phyloP scores from a whole-genome alignment of 1,140 invertebrate genomes.

The Oreohelix idahoensis region DNA sequence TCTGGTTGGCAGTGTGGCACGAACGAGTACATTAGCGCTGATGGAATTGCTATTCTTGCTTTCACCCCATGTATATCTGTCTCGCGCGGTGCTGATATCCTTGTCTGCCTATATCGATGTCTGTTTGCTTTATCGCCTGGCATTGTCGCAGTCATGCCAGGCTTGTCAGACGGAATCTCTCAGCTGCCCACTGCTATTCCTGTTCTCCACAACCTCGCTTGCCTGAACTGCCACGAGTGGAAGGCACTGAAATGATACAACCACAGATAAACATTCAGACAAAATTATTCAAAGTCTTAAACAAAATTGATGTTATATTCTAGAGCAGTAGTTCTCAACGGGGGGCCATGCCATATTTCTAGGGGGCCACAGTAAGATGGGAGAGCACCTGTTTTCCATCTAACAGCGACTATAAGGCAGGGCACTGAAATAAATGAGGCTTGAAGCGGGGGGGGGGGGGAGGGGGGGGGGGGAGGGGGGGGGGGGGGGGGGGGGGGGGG shows the following conservation, averaged over 20 bases:
- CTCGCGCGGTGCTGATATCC: not conserved
- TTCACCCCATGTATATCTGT: not conserved
- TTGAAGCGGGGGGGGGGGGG: too few species aligned
- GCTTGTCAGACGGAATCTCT: not conserved
- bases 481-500: too few species aligned
- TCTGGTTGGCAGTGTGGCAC: not conserved
- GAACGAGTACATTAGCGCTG: conserved; percentile 6
- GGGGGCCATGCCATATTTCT: too few species aligned
- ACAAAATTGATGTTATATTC: too few species aligned
- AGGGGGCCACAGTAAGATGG: too few species aligned
- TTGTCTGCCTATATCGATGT: not conserved
- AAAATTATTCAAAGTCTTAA: too few species aligned
- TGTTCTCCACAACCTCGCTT: too few species aligned
- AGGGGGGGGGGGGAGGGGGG: too few species aligned
- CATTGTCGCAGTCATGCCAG: not conserved
- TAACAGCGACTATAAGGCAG: too few species aligned
- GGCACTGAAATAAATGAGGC: too few species aligned
- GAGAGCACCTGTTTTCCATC: too few species aligned
- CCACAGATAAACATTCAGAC: not conserved
- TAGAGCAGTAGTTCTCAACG: too few species aligned
- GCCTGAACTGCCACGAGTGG: not conserved
- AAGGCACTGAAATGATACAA: not conserved
- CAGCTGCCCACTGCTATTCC: not conserved
- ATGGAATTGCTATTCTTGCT: not conserved
- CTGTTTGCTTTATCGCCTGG: conserved; percentile 4